Conservation (phyloP, 2,888 invertebrate species). For the Tetheella fluctuosa region DNA sequence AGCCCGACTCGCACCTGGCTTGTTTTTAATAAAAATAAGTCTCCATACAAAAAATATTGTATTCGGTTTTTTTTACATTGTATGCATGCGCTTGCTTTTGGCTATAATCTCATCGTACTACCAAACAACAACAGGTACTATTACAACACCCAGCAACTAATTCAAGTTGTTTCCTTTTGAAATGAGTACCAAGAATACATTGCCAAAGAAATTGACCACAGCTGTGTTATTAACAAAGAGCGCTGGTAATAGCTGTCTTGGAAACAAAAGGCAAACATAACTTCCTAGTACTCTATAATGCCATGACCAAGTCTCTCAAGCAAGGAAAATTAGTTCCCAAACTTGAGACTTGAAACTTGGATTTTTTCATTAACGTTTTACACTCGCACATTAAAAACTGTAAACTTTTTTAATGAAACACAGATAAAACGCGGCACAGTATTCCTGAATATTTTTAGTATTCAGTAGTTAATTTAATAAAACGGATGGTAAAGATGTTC, state of each 20-base stretch:
- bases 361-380: constrained; percentile 9
- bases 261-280: constrained; percentile 1
- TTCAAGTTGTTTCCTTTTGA: too few relatives aligned
- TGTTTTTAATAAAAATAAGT: too few relatives aligned
- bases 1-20: too few relatives aligned
- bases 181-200: neutral
- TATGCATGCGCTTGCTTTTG: too few relatives aligned
- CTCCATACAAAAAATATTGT: too few relatives aligned
- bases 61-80: too few relatives aligned
- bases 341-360: neutral
- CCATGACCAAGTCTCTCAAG: neutral
- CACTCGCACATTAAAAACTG: constrained; percentile 5
- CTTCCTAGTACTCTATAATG: constrained; percentile 5
- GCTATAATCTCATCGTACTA: too few relatives aligned
- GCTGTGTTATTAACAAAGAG: neutral
- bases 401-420: constrained; percentile 5
- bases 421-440: neutral
- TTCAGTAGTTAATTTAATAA: neutral
- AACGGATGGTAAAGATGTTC: neutral
- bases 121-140: too few relatives aligned
- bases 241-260: neutral
- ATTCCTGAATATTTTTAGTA: neutral
- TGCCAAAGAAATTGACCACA: neutral
- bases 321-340: constrained; percentile 3
- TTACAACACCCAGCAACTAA: too few relatives aligned